These are phyloP conservation scores for Temnopleurus reevesii DNA, from an alignment of 53 echinoderm and acorn worm species.

Conservation along the genomic window DNA sequence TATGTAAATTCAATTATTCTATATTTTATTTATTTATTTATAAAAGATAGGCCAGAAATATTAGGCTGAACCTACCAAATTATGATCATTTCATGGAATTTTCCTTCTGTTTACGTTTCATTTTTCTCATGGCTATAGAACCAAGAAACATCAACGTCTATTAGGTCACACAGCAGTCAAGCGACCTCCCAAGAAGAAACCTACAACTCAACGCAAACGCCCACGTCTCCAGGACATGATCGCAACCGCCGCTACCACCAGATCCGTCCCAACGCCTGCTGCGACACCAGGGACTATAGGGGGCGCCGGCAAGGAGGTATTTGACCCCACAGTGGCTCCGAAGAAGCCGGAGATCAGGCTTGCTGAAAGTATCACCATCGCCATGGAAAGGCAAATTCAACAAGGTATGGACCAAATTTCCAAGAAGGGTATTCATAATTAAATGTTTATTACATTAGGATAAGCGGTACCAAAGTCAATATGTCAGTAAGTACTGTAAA, in stretches of 20 bases:
- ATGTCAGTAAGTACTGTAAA: too few species aligned
- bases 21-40: too few species aligned
- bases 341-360: conserved; percentile 84
- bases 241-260: conserved; percentile 23
- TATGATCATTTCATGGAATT: too few species aligned
- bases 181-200: conserved; percentile 54
- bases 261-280: background rate
- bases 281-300: background rate
- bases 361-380: conserved; percentile 73
- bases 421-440: too few species aligned
- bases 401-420: conserved; percentile 51
- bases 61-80: too few species aligned
- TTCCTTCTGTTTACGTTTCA: too few species aligned
- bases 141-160: background rate
- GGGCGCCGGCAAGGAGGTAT: background rate
- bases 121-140: background rate
- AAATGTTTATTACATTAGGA: too few species aligned
- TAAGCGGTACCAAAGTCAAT: too few species aligned
- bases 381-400: conserved; percentile 63
- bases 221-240: conserved; percentile 70
- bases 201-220: conserved; percentile 41
- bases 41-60: too few species aligned
- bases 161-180: conserved; percentile 48
- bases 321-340: conserved; percentile 8
- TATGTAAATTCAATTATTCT: too few species aligned